Base-by-base conservation (phyloP, 2,113 vertebrate genomes). In the Laticauda laticaudata region DNA sequence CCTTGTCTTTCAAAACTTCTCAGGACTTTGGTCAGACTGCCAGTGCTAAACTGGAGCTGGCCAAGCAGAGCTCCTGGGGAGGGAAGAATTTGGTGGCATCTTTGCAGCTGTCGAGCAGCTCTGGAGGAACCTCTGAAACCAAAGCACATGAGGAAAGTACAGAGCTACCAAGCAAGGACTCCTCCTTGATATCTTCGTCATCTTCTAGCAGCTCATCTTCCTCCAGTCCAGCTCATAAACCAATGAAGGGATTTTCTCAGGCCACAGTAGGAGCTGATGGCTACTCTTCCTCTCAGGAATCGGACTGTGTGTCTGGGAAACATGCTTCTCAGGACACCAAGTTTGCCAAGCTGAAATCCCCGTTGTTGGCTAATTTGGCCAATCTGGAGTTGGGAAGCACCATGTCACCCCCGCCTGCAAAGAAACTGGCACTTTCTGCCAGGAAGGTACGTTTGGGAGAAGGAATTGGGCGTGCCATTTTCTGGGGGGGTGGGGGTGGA, bases 351-450 rank as follows among this genome's bases (percentile, higher is more conserved):
- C 91, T 95, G 4, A 98, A 98, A 95, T 57, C 97, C 29, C 97
- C 97, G 0, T 92, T 89, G 2, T 94, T 97, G 91, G 97, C 96
- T 92, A 97, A 95, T 8, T 0, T 97, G 0, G 0, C 96, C 0
- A 90, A 93, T 54, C 89, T 96, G 0, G 98, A 98, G 94, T 94
- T 88, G 86, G 94, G 97, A 93, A 98, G 96, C 96, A 94, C 97
- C 96, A 98, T 95, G 95, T 98, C 98, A 0, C 98, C 99, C 0
- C 98, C 98, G 1, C 98, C 98, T 3, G 98, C 98, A 95, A 99
- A 98, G 94, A 99, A 98, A 53, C 97, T 98, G 94, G 98, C 97
- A 0, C 98, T 99, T 81, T 99, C 98, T 0, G 98, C 98, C 96
- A 99, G 98, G 97, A 99, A 99, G 98, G 99, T 99, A 97, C 97